These are phyloP conservation scores for Willowsia nigromaculata DNA, from an alignment of 2,888 invertebrate species.

Conservation along the genomic window DNA sequence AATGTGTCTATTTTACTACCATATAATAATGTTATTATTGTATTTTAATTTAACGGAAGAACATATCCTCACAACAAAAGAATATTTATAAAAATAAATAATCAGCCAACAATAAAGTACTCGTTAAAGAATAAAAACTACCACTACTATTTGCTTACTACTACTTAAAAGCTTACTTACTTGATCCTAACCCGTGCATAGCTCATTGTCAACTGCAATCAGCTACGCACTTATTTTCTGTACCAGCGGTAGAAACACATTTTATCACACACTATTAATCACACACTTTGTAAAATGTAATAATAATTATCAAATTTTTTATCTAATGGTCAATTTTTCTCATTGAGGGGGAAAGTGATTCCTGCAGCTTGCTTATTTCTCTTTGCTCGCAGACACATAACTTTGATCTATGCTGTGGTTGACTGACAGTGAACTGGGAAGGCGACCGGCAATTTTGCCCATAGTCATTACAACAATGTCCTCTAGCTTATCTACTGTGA, in stretches of 20 bases:
- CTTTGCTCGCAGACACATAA: background rate
- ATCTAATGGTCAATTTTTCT: background rate
- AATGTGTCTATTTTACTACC: too few species aligned
- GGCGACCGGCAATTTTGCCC: background rate
- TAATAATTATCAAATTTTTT: conserved; percentile 16
- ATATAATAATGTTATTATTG: too few species aligned
- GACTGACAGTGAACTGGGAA: conserved; percentile 26
- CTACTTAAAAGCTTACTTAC: too few species aligned
- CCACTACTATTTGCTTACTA: too few species aligned
- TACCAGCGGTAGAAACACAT: background rate
- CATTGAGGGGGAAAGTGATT: conserved; percentile 36
- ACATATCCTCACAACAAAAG: too few species aligned
- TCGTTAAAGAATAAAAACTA: too few species aligned
- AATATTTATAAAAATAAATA: too few species aligned
- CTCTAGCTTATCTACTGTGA: conserved; percentile 8
- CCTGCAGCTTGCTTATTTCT: background rate
- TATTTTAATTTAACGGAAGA: background rate
- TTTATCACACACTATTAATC: background rate
- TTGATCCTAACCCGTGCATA: too few species aligned
- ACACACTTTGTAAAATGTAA: background rate
- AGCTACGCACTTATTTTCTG: background rate
- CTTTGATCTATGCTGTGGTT: background rate
- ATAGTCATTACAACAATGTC: conserved; percentile 24
- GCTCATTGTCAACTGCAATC: background rate
- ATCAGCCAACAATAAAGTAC: too few species aligned